Percentiles rank a stretch among this genome's conserved stretches.
phyloP scores from a whole-genome alignment of 2,113 vertebrate species.

The Planiliza haematocheilus region DNA sequence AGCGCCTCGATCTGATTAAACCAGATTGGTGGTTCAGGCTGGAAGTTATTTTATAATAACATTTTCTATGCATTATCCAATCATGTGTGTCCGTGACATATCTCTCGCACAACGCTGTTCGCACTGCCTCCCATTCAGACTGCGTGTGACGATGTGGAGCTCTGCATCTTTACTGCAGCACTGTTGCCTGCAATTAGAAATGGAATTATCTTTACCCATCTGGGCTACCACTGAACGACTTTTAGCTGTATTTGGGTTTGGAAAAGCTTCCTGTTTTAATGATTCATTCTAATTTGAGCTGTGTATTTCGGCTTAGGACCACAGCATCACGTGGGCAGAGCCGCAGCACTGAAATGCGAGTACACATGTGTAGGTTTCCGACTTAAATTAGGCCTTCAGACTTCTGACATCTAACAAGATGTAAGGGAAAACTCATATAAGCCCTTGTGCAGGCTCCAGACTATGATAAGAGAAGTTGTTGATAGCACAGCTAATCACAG shows the following conservation, averaged over 20 bases:
- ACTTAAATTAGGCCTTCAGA: background rate
- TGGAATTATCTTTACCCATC: background rate
- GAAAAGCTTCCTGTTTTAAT: background rate
- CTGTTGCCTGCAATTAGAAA: background rate
- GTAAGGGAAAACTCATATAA: background rate
- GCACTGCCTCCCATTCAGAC: background rate
- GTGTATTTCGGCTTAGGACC: background rate
- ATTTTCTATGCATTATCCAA: background rate
- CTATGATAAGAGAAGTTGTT: background rate
- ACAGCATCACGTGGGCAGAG: background rate
- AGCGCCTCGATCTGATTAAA: background rate
- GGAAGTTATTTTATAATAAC: background rate
- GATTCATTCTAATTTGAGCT: background rate
- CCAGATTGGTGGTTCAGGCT: background rate
- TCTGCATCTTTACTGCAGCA: background rate
- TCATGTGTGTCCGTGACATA: background rate
- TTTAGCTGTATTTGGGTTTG: background rate
- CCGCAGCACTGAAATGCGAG: background rate
- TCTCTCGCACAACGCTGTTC: background rate
- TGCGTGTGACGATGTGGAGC: background rate
- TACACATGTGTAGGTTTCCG: background rate
- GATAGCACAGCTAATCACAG: conserved; percentile 7
- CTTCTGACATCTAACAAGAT: background rate
- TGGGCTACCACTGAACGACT: no score
- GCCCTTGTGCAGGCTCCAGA: background rate